A percentile compares a stretch with the other conserved stretches of the same genome.
These are phyloP conservation scores for Cerceris rybyensis DNA, from an alignment of 2,888 invertebrate species.

Conservation along the genomic window DNA sequence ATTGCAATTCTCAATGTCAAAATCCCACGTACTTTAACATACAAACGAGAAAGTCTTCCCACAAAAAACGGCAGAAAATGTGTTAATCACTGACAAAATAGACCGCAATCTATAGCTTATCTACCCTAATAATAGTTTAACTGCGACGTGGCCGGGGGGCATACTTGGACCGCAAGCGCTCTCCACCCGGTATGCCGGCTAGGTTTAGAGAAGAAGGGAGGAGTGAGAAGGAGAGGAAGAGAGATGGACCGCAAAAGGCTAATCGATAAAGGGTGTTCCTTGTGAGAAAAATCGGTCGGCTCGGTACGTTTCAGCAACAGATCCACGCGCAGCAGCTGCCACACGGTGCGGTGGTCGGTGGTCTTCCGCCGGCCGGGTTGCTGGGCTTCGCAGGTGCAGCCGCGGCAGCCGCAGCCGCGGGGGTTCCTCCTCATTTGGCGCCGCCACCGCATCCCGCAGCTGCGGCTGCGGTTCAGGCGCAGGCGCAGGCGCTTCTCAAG, in stretches of 20 bases:
- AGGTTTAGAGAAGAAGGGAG: background rate
- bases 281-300: background rate
- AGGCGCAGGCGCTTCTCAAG: slow-evolving; percentile 76
- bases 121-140: too few relatives aligned
- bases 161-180: too few relatives aligned
- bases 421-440: slow-evolving; percentile 84
- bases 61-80: too few relatives aligned
- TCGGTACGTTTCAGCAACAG: slow-evolving; percentile 87
- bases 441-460: slow-evolving; percentile 83
- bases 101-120: too few relatives aligned
- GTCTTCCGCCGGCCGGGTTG: slow-evolving; percentile 83
- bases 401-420: slow-evolving; percentile 82
- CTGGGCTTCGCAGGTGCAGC: slow-evolving; percentile 83
- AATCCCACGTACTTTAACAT: too few relatives aligned
- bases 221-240: background rate
- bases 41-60: too few relatives aligned
- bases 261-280: background rate
- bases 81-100: too few relatives aligned
- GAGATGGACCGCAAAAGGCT: background rate
- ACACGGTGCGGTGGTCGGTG: slow-evolving; percentile 84
- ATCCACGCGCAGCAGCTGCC: slow-evolving; percentile 93
- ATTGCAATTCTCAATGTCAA: too few relatives aligned
- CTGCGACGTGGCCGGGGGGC: too few relatives aligned
- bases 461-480: slow-evolving; percentile 82
- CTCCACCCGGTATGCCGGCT: too few relatives aligned